Evolutionary conservation across 2,888 invertebrate species (phyloP), one percentile per base, ranked within the genome.

Genomic region (Danaus chrysippus): DNA sequence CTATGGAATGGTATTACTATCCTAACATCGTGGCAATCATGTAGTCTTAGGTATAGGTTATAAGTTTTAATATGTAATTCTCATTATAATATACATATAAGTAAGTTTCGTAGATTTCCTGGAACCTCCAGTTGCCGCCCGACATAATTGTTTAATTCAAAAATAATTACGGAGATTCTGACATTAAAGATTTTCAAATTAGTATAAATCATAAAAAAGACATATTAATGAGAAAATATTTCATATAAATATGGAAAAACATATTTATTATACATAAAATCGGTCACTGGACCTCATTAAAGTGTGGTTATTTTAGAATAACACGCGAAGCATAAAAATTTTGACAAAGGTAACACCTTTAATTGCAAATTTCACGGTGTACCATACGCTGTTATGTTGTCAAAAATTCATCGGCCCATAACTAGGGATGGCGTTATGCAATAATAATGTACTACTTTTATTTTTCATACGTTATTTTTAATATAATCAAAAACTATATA

Each of bases 291-390:
- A 5, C 23, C 8, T 6, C 23, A 34, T 34, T 34, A 34, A 34
- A 34, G 23, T 17, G 11, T 23, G 41, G 54, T 11, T 54, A 17
- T 23, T 34, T 41, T 23, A 54, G 34, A 54, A 54, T 54, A 10
- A 54, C 42, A 53, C 43, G 58, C 46, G 57, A 58, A 63, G 62
- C 59, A 53, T 49, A 58, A 63, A 65, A 62, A 63, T 57, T 65
- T 55, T 65, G 52, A 59, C 56, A 64, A 57, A 62, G 64, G 63
- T 58, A 61, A 62, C 64, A 66, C 73, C 72, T 69, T 79, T 84
- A 84, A 87, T 86, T 84, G 83, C 79, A 79, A 83, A 83, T 86
- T 83, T 77, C 77, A 82, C 76, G 75, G 72, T 70, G 70, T 57
- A 57, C 64, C 59, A 58, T 60, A 54, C 70, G 70, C 75, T 72